A percentile compares a stretch with the other conserved stretches of the same genome.
Evolutionary conservation across 2,888 invertebrate genomes (phyloP).

Genomic region (Megaustenia siamemsis): DNA sequence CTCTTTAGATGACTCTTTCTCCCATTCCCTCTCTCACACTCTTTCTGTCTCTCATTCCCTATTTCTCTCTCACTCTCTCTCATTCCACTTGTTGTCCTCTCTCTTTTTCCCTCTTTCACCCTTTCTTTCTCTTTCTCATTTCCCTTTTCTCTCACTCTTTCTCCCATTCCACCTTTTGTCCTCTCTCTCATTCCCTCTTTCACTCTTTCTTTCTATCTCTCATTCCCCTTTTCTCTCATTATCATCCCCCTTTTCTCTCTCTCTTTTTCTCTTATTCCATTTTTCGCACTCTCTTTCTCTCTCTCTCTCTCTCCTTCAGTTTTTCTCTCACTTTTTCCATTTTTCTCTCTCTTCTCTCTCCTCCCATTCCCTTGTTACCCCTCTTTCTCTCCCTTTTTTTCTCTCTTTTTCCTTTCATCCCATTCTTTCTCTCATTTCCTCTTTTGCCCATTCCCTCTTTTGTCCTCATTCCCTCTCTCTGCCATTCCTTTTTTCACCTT

Average conservation of each 20-base stretch:
- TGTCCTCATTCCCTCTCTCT: neutral
- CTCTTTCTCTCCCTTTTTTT: conserved; percentile 41
- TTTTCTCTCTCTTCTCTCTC: conserved; percentile 37
- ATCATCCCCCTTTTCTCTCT: conserved; percentile 23
- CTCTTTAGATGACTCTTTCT: neutral
- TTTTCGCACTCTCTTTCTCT: conserved; percentile 40
- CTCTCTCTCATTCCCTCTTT: neutral
- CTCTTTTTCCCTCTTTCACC: neutral
- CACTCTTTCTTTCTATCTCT: too few species aligned
- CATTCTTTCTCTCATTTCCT: neutral
- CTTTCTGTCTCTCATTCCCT: neutral
- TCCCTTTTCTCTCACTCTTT: neutral
- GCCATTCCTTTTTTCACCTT: neutral
- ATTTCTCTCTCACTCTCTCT: neutral
- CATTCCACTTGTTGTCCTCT: neutral
- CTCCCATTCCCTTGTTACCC: neutral
- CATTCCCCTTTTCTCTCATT: neutral
- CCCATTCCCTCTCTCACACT: neutral
- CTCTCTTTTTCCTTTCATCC: neutral
- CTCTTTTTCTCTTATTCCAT: conserved; percentile 42
- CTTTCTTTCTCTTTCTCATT: neutral
- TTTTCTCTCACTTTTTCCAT: neutral
- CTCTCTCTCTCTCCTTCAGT: conserved; percentile 27
- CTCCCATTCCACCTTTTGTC: neutral
- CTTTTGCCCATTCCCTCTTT: conserved; percentile 19